Evolutionary conservation across 2,797 vertebrate genomes (phyloP).

Genomic region (Pagetopsis macropterus): DNA sequence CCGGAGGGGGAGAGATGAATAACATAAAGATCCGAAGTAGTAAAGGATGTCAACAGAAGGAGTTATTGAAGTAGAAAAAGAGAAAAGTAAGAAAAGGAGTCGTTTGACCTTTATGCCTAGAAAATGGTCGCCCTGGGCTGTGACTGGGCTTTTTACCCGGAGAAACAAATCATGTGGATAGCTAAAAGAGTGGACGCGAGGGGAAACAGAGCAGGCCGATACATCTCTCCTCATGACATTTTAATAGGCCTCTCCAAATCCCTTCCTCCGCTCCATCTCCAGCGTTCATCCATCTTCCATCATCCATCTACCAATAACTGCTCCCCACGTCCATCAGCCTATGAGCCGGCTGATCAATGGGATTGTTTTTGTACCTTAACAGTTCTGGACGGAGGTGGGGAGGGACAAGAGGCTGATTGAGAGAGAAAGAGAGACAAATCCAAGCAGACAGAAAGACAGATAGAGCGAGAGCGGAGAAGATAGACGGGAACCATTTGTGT

Average conservation of each 20-base stretch:
- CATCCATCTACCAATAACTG: slow-evolving; percentile 74
- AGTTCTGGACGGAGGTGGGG: slow-evolving; percentile 42
- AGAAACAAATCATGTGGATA: slow-evolving; percentile 77
- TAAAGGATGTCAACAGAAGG: slow-evolving; percentile 37
- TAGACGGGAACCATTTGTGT: slow-evolving; percentile 34
- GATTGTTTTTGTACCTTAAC: slow-evolving; percentile 62
- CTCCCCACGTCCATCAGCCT: slow-evolving; percentile 59
- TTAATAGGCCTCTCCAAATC: slow-evolving; percentile 77
- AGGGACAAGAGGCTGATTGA: slow-evolving; percentile 51
- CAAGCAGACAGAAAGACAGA: slow-evolving; percentile 54
- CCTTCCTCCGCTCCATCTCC: slow-evolving; percentile 60
- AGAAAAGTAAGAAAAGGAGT: slow-evolving; percentile 55
- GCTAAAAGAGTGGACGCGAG: slow-evolving; percentile 72
- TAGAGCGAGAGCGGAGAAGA: slow-evolving; percentile 15
- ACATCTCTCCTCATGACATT: slow-evolving; percentile 76
- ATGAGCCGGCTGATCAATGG: slow-evolving; percentile 69
- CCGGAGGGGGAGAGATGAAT: background rate
- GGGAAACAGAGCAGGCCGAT: slow-evolving; percentile 72
- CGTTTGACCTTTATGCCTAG: slow-evolving; percentile 69
- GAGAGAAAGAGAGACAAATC: slow-evolving; percentile 58
- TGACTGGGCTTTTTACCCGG: slow-evolving; percentile 64
- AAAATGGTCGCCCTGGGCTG: slow-evolving; percentile 59
- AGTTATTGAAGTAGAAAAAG: slow-evolving; percentile 42
- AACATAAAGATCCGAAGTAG: slow-evolving; percentile 8
- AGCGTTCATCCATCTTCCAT: slow-evolving; percentile 69